Conservation (phyloP, 2,113 vertebrate genomes). For the Chloropsis hardwickii region DNA sequence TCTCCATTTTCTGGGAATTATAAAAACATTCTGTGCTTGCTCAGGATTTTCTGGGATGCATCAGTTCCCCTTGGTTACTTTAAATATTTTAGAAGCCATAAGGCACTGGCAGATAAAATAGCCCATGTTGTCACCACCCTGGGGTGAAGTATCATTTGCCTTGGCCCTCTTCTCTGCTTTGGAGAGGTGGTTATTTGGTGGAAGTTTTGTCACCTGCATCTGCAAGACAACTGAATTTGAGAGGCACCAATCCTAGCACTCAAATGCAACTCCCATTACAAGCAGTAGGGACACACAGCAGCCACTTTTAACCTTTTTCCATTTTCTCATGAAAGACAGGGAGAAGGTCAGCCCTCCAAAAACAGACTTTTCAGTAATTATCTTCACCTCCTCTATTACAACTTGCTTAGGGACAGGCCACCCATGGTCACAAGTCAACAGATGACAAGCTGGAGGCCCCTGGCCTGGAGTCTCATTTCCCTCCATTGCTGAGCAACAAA, state of each 20-base stretch:
- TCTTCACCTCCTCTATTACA: background rate
- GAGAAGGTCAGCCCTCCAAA: background rate
- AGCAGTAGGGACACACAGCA: background rate
- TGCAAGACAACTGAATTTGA: background rate
- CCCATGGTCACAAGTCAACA: background rate
- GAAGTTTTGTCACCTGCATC: background rate
- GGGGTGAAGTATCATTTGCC: background rate
- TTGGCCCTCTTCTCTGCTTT: background rate
- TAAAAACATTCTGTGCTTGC: background rate
- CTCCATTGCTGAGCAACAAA: background rate
- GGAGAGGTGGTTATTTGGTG: background rate
- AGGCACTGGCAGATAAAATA: background rate
- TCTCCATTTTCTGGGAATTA: background rate
- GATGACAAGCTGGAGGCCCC: background rate
- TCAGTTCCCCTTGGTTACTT: background rate
- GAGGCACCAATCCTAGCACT: background rate
- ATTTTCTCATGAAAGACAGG: background rate
- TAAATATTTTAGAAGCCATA: background rate
- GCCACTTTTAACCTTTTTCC: background rate
- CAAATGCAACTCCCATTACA: background rate
- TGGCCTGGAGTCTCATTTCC: background rate
- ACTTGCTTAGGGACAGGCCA: background rate
- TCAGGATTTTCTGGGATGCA: background rate
- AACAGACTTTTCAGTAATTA: background rate
- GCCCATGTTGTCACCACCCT: background rate